These are phyloP conservation scores for Natator depressus DNA, from an alignment of 2,113 vertebrate species.

Conservation along the genomic window DNA sequence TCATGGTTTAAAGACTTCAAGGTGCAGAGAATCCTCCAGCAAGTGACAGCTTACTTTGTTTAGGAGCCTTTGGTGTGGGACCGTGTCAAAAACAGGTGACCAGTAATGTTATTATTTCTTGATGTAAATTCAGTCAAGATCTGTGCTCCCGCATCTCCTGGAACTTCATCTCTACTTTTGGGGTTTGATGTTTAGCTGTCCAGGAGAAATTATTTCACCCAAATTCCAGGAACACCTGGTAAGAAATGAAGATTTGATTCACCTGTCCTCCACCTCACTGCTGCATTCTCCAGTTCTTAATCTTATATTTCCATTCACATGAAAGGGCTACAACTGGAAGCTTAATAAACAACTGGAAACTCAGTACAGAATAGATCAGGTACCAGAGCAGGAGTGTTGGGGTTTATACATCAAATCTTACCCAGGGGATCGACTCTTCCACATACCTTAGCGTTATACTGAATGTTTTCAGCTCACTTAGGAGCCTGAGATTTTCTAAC, in stretches of 20 bases:
- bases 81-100: too few species aligned
- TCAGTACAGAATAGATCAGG: background rate
- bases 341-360: background rate
- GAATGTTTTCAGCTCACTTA: background rate
- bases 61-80: too few species aligned
- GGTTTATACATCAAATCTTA: background rate
- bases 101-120: too few species aligned
- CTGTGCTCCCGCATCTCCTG: too few species aligned
- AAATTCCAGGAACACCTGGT: background rate
- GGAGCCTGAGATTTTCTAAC: background rate
- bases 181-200: background rate
- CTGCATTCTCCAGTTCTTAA: background rate
- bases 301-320: background rate
- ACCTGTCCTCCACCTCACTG: background rate
- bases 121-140: too few species aligned
- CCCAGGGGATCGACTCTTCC: background rate
- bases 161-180: too few species aligned
- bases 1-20: too few species aligned
- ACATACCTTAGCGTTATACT: background rate
- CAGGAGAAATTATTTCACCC: background rate
- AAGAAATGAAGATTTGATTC: background rate
- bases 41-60: too few species aligned
- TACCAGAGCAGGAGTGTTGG: background rate
- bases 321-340: background rate
- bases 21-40: too few species aligned